phyloP scores from a whole-genome alignment of 2,888 invertebrate genomes.

The Cryptus armator region DNA sequence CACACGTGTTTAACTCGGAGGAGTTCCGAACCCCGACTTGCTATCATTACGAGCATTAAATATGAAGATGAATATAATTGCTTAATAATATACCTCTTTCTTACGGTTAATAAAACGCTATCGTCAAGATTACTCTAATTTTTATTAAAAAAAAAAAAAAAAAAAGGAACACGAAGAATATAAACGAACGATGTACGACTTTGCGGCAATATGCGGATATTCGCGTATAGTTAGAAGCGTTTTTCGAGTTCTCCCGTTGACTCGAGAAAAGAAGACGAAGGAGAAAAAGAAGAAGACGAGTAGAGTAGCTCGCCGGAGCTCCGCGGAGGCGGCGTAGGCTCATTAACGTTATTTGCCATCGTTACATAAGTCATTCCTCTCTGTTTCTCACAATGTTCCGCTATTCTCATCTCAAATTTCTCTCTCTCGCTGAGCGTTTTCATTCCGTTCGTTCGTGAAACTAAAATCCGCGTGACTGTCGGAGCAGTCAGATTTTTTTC shows the following conservation, averaged over 20 bases:
- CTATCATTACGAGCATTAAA: not conserved
- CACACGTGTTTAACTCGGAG: slow-evolving; percentile 32
- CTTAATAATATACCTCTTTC: not conserved
- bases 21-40: not conserved
- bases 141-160: not conserved
- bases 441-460: slow-evolving; percentile 23
- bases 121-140: not conserved
- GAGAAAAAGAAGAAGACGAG: slow-evolving; percentile 32
- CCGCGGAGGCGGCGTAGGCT: slow-evolving; percentile 80
- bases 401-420: slow-evolving; percentile 63
- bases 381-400: slow-evolving; percentile 49
- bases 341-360: slow-evolving; percentile 85
- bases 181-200: not conserved
- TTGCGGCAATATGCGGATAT: not conserved
- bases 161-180: not conserved
- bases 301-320: slow-evolving; percentile 51
- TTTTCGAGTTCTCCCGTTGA: not conserved
- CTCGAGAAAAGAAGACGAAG: slow-evolving; percentile 28
- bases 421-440: slow-evolving; percentile 28
- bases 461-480: not conserved
- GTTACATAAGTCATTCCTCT: slow-evolving; percentile 82
- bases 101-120: not conserved
- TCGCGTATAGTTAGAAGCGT: not conserved
- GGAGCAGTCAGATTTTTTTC: slow-evolving; percentile 24
- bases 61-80: no score